Base-by-base conservation (phyloP, 2,888 invertebrate species). In the Metopia argyrocephala region DNA sequence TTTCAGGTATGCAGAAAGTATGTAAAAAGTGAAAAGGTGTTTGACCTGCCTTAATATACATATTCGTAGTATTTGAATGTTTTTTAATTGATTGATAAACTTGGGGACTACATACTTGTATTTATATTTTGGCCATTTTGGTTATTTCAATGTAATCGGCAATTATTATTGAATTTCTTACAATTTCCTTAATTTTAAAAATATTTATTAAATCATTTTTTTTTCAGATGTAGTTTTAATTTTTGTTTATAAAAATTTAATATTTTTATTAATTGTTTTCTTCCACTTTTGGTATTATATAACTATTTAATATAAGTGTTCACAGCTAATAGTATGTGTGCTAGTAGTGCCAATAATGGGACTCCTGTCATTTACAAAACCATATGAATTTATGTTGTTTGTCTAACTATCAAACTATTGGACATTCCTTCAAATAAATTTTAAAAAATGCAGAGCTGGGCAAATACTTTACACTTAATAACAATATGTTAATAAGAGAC, bases 11-110 rank as follows among this genome's bases (percentile, higher is more conserved):
- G n/a, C n/a, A n/a, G n/a, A n/a, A n/a, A n/a, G n/a, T n/a, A 15
- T 20, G n/a, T 52, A 62, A 27, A 62, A 76, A 73, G 76, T 81
- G 70, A 78, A 81, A 78, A 81, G 80, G 76, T 74, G 73, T 65
- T 25, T 74, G 76, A 81, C 76, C 76, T 78, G 50, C 46, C 46
- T n/a, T 69, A 80, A 61, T 27, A 59, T 31, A 18, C 7, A 20
- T 18, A n/a, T 18, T 20, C 20, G 20, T 52, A 38, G 38, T 66
- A n/a, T 31, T 66, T 54, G 9, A 3, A 3, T 38, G 12, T 38
- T 38, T 15, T 12, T 3, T 6, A 38, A 15, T 38, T 38, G 12
- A 38, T 38, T 38, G 38, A 38, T 15, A 12, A 15, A 38, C 3
- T 38, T n/a, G n/a, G n/a, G n/a, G n/a, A n/a, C n/a, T n/a, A n/a